Base-by-base conservation (phyloP, 2,113 vertebrate species). In the Mus spicilegus region DNA sequence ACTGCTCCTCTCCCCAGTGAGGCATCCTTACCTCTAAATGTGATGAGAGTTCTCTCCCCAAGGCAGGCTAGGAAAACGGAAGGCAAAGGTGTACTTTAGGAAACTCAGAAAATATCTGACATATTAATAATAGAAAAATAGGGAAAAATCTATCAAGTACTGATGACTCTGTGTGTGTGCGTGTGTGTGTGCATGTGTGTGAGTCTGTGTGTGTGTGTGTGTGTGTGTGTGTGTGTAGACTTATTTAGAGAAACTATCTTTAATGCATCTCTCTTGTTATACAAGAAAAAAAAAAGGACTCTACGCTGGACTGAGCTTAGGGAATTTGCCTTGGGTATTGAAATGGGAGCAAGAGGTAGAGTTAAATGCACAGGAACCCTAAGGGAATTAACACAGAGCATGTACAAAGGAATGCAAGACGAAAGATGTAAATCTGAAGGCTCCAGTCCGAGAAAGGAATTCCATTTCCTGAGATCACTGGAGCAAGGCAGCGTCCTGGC, bases 391-490 rank as follows among this genome's bases (percentile, higher is more conserved):
- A 93, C 85, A 91, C 33, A 56, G 82, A 96, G 91, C 81, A 78
- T 61, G 75, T 67, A 61, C 89, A 75, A 96, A 96, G 80, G 73
- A 97, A 97, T 89, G 67, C 84, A 95, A 90, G 92, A 94, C 89
- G 95, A 73, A 96, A 95, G 94, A 95, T 14, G 90, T 87, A 80
- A 93, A 63, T 76, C 72, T 8, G 0, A 76, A 56, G 75, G 81
- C 72, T 94, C 51, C 49, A 46, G 75, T 82, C 86, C 91, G 88
- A 93, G 92, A 94, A 94, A 97, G 76, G 80, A 96, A 96, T 95
- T 96, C 70, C 70, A 97, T 95, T 97, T 95, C 92, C 95, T 90
- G 76, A 88, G 87, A 33, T 97, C 94, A 96, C 78, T 95, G 95
- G 80, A 97, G 94, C 93, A 81, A 78, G 7, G 72, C 54, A 7